phyloP scores from a whole-genome alignment of 2,113 vertebrate species.

The Myotis lucifugus region DNA sequence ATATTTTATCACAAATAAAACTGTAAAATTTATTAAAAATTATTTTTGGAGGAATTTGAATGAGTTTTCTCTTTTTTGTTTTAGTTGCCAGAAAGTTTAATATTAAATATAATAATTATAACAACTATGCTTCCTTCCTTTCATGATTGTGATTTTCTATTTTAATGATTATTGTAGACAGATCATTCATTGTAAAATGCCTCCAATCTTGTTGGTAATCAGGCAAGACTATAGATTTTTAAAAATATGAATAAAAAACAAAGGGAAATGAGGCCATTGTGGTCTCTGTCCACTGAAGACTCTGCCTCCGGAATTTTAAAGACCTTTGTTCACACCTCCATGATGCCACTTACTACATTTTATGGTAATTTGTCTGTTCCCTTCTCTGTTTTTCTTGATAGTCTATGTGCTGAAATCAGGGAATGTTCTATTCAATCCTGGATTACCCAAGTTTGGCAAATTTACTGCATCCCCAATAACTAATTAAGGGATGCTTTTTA shows the following conservation, averaged over 20 bases:
- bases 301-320: not conserved
- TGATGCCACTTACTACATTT: not conserved
- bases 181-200: not conserved
- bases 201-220: not conserved
- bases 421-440: not conserved
- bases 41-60: not conserved
- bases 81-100: not conserved
- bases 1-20: not conserved
- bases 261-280: not conserved
- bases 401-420: not conserved
- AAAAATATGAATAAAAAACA: not conserved
- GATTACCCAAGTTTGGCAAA: not conserved
- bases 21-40: not conserved
- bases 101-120: not conserved
- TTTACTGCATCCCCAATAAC: not conserved
- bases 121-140: not conserved
- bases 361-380: not conserved
- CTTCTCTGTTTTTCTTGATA: not conserved
- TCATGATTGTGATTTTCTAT: not conserved
- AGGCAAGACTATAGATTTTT: not conserved
- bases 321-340: not conserved
- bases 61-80: not conserved
- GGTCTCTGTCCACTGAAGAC: not conserved
- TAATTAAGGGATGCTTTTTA: not conserved
- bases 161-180: constrained; percentile 11